A percentile compares a stretch with the other conserved stretches of the same genome.
Conservation (phyloP, 2,113 vertebrate genomes). For the Catharus fuscescens region DNA sequence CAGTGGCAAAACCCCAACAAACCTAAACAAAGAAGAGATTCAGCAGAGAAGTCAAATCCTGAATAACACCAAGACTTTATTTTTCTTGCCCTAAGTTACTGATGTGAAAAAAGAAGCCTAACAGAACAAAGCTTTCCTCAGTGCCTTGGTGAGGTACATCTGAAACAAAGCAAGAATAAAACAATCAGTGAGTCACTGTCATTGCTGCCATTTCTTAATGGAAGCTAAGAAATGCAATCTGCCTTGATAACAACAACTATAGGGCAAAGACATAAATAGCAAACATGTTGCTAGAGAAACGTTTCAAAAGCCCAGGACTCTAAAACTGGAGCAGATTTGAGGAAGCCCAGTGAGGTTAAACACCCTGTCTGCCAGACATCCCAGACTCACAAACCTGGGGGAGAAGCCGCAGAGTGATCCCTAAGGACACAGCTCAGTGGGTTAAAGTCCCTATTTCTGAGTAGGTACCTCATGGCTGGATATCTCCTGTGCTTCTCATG, state of each 20-base stretch:
- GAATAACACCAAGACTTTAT: background rate
- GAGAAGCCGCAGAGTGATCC: background rate
- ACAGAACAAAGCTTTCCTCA: background rate
- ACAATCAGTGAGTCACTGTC: background rate
- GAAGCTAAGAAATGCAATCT: background rate
- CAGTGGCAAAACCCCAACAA: background rate
- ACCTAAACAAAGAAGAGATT: background rate
- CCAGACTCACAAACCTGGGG: background rate
- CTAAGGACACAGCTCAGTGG: background rate
- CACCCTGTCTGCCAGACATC: background rate
- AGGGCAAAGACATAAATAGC: background rate
- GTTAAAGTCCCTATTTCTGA: background rate
- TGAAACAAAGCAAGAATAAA: background rate
- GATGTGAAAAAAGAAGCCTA: background rate
- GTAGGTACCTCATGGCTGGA: fast-evolving
- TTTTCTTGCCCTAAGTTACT: background rate
- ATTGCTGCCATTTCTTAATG: background rate
- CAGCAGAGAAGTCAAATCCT: background rate
- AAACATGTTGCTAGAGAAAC: background rate
- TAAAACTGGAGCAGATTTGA: background rate
- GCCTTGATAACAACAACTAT: background rate
- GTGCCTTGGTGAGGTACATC: background rate
- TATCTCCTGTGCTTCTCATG: background rate
- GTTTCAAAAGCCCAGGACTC: background rate
- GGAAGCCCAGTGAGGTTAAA: background rate